These are phyloP conservation scores for Xyrauchen texanus DNA, from an alignment of 2,113 vertebrate species.

Conservation along the genomic window DNA sequence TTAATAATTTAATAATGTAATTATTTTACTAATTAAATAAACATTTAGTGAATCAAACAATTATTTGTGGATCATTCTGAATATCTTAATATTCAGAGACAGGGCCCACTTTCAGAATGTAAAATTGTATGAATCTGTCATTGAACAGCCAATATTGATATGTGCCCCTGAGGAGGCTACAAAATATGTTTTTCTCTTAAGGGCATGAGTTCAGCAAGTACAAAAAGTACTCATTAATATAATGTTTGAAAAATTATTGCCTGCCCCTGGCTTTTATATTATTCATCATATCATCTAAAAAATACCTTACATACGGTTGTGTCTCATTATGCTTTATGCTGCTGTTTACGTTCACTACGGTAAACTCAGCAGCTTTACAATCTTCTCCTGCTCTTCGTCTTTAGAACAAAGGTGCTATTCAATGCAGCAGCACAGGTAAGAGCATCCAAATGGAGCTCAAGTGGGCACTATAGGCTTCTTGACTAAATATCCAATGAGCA, in stretches of 20 bases:
- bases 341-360: constrained; percentile 8
- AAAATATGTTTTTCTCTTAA: too few species aligned
- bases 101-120: too few species aligned
- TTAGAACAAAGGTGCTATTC: constrained; percentile 58
- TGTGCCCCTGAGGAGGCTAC: too few species aligned
- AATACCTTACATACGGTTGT: neutral
- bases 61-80: too few species aligned
- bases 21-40: too few species aligned
- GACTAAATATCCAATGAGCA: constrained; percentile 56
- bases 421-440: constrained; percentile 50
- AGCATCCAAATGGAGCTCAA: constrained; percentile 61
- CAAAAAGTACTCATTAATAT: constrained; percentile 2
- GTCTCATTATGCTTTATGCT: constrained; percentile 28
- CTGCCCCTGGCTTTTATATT: neutral
- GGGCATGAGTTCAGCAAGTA: too few species aligned
- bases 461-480: constrained; percentile 58
- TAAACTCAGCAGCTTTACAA: constrained; percentile 10
- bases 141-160: too few species aligned
- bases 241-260: constrained; percentile 25
- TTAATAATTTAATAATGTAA: too few species aligned
- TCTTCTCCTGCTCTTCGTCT: constrained; percentile 37
- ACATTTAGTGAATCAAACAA: too few species aligned
- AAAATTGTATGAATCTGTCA: too few species aligned
- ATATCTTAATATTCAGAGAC: too few species aligned
- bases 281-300: constrained; percentile 19